Evolutionary conservation across 2,888 invertebrate species (phyloP).

Genomic region (Troides aeacus): DNA sequence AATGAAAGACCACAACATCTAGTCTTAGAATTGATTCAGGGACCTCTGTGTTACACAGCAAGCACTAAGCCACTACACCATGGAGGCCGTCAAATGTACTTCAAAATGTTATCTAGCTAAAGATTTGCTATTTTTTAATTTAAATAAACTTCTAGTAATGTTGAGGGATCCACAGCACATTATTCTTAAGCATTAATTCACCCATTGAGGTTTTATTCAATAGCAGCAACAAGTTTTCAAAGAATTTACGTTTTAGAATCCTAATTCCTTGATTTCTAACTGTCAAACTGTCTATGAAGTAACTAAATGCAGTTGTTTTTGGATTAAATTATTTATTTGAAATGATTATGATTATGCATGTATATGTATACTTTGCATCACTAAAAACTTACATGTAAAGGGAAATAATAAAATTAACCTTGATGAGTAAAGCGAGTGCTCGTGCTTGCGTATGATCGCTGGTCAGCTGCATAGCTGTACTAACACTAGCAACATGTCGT

Average conservation of each 20-base stretch:
- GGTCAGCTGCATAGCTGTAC: slow-evolving; percentile 48
- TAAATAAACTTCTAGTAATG: not conserved
- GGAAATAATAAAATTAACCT: slow-evolving; percentile 45
- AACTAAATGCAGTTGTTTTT: too few relatives aligned
- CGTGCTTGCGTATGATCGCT: slow-evolving; percentile 48
- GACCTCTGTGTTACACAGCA: too few relatives aligned
- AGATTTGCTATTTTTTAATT: not conserved
- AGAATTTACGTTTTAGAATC: too few relatives aligned
- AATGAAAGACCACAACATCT: too few relatives aligned
- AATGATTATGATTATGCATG: not conserved
- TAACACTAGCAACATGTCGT: slow-evolving; percentile 62
- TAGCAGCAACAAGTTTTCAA: too few relatives aligned
- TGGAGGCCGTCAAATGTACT: too few relatives aligned
- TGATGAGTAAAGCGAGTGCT: slow-evolving; percentile 55
- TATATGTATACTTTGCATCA: not conserved
- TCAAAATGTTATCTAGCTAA: not conserved
- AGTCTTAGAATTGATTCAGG: too few relatives aligned
- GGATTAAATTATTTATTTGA: not conserved
- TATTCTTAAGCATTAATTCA: too few relatives aligned
- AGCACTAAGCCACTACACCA: too few relatives aligned
- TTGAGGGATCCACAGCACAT: too few relatives aligned
- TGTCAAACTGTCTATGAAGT: too few relatives aligned
- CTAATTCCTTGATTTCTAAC: not conserved
- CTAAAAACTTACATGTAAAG: slow-evolving; percentile 3
- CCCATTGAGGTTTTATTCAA: too few relatives aligned